These are phyloP conservation scores for Apogon talboti DNA, from an alignment of 2,797 vertebrate species.

Conservation along the genomic window DNA sequence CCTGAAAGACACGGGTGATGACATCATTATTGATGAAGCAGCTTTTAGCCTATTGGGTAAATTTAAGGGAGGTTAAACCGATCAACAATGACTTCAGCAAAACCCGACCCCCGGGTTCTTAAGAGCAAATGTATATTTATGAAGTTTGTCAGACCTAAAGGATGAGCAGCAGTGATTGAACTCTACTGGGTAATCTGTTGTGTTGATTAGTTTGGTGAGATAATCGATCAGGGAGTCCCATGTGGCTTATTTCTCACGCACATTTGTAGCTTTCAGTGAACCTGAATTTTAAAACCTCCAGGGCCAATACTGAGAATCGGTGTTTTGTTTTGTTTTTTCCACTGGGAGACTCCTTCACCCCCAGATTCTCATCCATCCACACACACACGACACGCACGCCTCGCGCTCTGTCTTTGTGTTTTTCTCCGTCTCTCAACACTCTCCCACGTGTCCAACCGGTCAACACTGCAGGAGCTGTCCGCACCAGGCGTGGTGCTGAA, in stretches of 20 bases:
- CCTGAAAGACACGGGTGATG: slow-evolving; percentile 81
- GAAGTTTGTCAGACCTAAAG: background rate
- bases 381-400: slow-evolving; percentile 1
- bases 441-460: slow-evolving; percentile 4
- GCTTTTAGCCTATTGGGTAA: slow-evolving; percentile 16
- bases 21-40: slow-evolving; percentile 17
- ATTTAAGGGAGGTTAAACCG: background rate
- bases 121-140: background rate
- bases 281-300: slow-evolving; percentile 30
- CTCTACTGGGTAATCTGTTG: too few species aligned
- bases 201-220: background rate
- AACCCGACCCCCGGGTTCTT: too few species aligned
- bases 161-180: too few species aligned
- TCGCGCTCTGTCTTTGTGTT: background rate
- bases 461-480: slow-evolving; percentile 56
- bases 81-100: too few species aligned
- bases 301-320: slow-evolving; percentile 34
- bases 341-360: background rate
- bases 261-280: slow-evolving; percentile 12
- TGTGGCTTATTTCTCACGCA: background rate
- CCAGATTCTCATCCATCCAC: background rate
- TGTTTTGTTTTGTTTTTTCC: slow-evolving; percentile 20
- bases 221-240: slow-evolving; percentile 1
- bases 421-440: background rate
- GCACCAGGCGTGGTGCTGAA: slow-evolving; percentile 56